These are phyloP conservation scores for Parazoanthus swiftii DNA, from an alignment of 92 coral and sea anemone species.

Conservation along the genomic window DNA sequence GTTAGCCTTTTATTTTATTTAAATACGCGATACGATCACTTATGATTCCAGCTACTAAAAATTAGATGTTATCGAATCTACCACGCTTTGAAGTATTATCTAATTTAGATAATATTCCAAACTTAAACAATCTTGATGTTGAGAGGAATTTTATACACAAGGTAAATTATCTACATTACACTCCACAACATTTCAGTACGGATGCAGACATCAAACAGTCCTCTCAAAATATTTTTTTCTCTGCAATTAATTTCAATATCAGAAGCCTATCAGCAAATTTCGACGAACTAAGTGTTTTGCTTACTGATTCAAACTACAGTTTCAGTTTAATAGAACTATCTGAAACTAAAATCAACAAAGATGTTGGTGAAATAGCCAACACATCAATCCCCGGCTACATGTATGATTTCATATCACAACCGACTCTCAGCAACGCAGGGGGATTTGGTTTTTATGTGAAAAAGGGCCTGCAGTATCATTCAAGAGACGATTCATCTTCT, in stretches of 20 bases:
- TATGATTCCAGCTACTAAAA: conserved; percentile 2
- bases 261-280: conserved; percentile 29
- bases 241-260: conserved; percentile 10
- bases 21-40: neutral
- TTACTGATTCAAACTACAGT: neutral
- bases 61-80: neutral
- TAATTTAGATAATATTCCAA: conserved; percentile 10
- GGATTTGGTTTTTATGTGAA: too few relatives aligned
- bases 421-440: too few relatives aligned
- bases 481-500: too few relatives aligned
- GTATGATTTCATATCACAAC: too few relatives aligned
- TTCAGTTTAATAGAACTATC: too few relatives aligned
- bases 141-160: neutral
- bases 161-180: conserved; percentile 26
- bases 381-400: too few relatives aligned
- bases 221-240: neutral
- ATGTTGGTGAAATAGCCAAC: too few relatives aligned
- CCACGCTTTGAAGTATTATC: conserved; percentile 29
- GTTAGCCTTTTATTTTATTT: too few relatives aligned
- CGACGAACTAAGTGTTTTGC: conserved; percentile 1
- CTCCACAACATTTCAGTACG: conserved; percentile 4
- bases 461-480: too few relatives aligned
- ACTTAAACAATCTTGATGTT: conserved; percentile 2
- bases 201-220: conserved; percentile 1
- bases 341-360: too few relatives aligned